Base-by-base conservation (phyloP, 2,113 vertebrate species). In the Vimba vimba region DNA sequence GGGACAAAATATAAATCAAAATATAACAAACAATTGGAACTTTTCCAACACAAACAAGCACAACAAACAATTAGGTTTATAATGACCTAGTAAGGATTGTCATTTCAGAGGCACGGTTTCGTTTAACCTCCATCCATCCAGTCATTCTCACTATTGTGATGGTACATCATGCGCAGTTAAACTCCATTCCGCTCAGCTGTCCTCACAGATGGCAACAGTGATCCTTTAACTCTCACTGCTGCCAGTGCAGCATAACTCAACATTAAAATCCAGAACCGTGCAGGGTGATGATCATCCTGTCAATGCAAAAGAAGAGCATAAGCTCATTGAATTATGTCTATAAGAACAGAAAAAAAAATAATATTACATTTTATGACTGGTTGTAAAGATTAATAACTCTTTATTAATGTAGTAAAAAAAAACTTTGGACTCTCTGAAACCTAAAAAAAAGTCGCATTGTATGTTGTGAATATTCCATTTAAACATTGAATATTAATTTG, bases 131-230 rank as follows among this genome's bases (percentile, higher is more conserved):
- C 59, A 68, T 33, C 68, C 85, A 87, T 76, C 50, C 36, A 80
- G 60, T 79, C 45, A 78, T 81, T 59, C 45, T 27, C 27, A 52
- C 55, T 85, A 57, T 66, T 78, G 39, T 75, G 60, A 66, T 84
- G 60, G 68, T 86, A 43, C 76, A 86, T 84, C 76, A 86, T 86
- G 82, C 21, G 4, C 82, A 84, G 82, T 76, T 84, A 62, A 86
- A 77, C 75, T 84, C 79, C 50, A 73, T 76, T 89, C 80, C 4
- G 43, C 85, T 90, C 85, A 86, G 84, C 88, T 88, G 86, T 88
- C 83, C 78, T 79, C 82, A 81, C 88, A 89, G 79, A 89, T 90
- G 88, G 85, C 77, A 86, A 39, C 71, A 66, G 83, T 79, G 86
- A 86, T 89, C 79, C 60, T 21, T 45, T 79, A 57, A 47, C 71